These are phyloP conservation scores for Amblyjoppa proteus DNA, from an alignment of 2,888 invertebrate genomes.

Conservation along the genomic window DNA sequence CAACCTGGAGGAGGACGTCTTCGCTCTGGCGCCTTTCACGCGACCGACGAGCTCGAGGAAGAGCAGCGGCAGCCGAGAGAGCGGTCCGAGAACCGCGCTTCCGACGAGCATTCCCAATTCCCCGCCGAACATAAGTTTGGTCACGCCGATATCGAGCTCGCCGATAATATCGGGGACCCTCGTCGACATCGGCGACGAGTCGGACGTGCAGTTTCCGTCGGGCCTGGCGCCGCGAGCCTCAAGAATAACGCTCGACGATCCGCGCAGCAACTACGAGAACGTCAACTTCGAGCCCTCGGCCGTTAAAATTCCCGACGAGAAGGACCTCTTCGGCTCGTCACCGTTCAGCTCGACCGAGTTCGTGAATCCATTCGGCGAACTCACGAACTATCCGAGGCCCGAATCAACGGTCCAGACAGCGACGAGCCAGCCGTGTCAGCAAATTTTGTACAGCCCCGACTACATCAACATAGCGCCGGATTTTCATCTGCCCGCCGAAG, in stretches of 20 bases:
- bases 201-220: slow-evolving; percentile 15
- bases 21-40: slow-evolving; percentile 90
- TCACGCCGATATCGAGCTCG: slow-evolving; percentile 72
- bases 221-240: slow-evolving; percentile 5
- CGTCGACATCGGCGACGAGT: slow-evolving; percentile 73
- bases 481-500: slow-evolving; percentile 53
- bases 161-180: slow-evolving; percentile 74
- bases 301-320: slow-evolving; percentile 68
- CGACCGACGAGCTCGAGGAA: slow-evolving; percentile 78
- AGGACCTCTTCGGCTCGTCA: slow-evolving; percentile 84
- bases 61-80: slow-evolving; percentile 73
- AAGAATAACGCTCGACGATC: slow-evolving; percentile 22
- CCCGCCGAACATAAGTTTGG: slow-evolving; percentile 71
- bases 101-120: slow-evolving; percentile 67
- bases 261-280: slow-evolving; percentile 70
- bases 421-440: slow-evolving; percentile 58
- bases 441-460: slow-evolving; percentile 53
- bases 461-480: slow-evolving; percentile 47
- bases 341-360: slow-evolving; percentile 81
- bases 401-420: slow-evolving; percentile 55
- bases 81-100: slow-evolving; percentile 59
- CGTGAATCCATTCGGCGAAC: slow-evolving; percentile 80
- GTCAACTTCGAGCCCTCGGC: slow-evolving; percentile 62
- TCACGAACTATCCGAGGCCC: slow-evolving; percentile 36
- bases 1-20: slow-evolving; percentile 87